A percentile compares a stretch with the other conserved stretches of the same genome.
phyloP scores from a whole-genome alignment of 2,888 invertebrate genomes.

The Tyria jacobaeae region DNA sequence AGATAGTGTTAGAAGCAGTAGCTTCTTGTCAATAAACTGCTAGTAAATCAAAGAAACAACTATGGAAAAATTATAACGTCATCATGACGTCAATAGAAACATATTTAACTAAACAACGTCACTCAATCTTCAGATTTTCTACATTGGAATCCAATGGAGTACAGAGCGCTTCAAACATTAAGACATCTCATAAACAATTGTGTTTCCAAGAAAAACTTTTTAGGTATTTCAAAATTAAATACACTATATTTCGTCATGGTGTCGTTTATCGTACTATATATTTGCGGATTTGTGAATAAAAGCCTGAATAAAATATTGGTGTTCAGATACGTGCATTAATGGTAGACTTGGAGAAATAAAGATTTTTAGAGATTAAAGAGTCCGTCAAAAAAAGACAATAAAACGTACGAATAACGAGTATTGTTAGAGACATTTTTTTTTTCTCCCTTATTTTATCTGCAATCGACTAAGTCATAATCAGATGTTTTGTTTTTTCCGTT shows the following conservation, averaged over 20 bases:
- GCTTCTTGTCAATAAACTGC: neutral
- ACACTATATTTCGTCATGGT: neutral
- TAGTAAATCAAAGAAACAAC: neutral
- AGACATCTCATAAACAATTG: slow-evolving; percentile 6
- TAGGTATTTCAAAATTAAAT: neutral
- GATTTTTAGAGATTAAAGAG: neutral
- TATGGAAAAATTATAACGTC: neutral
- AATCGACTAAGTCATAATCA: no score
- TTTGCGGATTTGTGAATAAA: neutral
- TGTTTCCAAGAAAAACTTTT: slow-evolving; percentile 4
- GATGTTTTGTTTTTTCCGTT: no score
- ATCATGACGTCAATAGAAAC: neutral
- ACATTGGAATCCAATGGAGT: neutral
- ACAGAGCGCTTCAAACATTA: neutral
- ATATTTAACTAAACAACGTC: slow-evolving; percentile 1
- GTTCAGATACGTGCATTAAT: neutral
- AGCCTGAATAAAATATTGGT: neutral
- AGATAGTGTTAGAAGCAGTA: neutral
- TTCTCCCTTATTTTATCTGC: no score
- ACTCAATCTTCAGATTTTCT: neutral
- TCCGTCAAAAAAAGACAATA: neutral
- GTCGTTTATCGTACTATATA: neutral
- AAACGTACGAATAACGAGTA: neutral
- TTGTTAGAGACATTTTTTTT: no score
- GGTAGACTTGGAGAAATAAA: neutral